A percentile compares a stretch with the other conserved stretches of the same genome.
Conservation (phyloP, 2,888 invertebrate species). For the Acanthoscelides obtectus region DNA sequence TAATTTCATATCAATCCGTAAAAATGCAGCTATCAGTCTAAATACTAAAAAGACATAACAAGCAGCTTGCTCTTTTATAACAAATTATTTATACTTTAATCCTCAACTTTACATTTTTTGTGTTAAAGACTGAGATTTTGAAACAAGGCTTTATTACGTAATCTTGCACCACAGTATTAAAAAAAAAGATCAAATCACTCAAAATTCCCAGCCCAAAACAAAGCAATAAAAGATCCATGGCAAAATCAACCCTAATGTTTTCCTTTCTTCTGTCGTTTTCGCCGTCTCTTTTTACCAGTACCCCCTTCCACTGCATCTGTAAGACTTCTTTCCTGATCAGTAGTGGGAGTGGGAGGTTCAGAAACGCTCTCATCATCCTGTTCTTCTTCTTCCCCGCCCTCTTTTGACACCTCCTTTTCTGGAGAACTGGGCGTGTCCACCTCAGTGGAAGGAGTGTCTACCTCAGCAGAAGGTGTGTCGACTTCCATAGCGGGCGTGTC, state of each 20-base stretch:
- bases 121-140: no score
- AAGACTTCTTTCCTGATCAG: conserved; percentile 50
- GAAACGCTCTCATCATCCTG: conserved; percentile 49
- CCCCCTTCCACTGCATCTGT: conserved; percentile 45
- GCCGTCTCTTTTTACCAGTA: conserved; percentile 48
- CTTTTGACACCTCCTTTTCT: conserved; percentile 24
- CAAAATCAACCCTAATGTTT: conserved; percentile 43
- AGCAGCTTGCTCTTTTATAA: background rate
- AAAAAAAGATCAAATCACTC: background rate
- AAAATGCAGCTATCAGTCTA: background rate
- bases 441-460: background rate
- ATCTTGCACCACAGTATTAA: no score
- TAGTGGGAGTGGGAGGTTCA: conserved; percentile 52
- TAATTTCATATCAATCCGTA: background rate
- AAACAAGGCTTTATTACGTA: no score
- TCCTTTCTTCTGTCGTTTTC: conserved; percentile 52
- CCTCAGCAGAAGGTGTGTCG: background rate
- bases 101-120: no score
- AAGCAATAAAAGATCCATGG: background rate
- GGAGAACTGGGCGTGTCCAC: background rate
- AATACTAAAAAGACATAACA: background rate
- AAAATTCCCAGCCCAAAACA: background rate
- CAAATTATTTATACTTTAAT: no score
- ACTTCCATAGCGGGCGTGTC: background rate
- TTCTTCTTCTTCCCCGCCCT: conserved; percentile 45